Evolutionary conservation across 1,140 invertebrate species (phyloP).

Genomic region (Physella acuta): DNA sequence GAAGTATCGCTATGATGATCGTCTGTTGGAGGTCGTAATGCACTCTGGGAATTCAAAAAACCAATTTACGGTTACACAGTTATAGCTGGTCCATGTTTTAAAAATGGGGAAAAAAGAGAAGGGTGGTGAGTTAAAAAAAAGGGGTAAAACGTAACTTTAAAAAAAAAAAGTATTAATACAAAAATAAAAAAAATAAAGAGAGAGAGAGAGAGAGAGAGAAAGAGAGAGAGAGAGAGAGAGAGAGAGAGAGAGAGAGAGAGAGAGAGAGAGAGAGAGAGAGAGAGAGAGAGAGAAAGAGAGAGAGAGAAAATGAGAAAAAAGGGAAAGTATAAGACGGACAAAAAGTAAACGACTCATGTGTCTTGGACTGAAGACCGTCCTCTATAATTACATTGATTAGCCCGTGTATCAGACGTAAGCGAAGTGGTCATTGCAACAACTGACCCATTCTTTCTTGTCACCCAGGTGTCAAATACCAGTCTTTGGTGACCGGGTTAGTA

Average conservation of each 20-base stretch:
- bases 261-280: background rate
- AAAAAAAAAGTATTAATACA: background rate
- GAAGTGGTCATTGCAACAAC: too few species aligned
- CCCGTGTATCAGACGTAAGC: too few species aligned
- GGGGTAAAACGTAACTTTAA: background rate
- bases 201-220: background rate
- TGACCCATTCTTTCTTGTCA: too few species aligned
- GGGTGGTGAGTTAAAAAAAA: background rate
- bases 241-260: constrained; percentile 19
- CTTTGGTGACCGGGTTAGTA: too few species aligned
- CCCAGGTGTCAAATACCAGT: too few species aligned
- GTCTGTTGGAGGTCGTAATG: constrained; percentile 30
- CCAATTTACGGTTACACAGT: too few species aligned
- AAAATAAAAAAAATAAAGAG: background rate
- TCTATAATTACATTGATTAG: too few species aligned
- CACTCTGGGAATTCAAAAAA: constrained; percentile 14
- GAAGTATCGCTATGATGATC: constrained; percentile 49
- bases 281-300: constrained; percentile 10
- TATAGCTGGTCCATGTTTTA: too few species aligned
- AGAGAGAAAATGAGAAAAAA: constrained; percentile 6
- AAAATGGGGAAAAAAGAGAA: background rate
- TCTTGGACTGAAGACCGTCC: too few species aligned
- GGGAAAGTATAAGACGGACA: constrained; percentile 7
- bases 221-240: constrained; percentile 12
- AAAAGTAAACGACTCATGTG: background rate